phyloP scores from a whole-genome alignment of 2,888 invertebrate species.

The Ornithoptera priamus region DNA sequence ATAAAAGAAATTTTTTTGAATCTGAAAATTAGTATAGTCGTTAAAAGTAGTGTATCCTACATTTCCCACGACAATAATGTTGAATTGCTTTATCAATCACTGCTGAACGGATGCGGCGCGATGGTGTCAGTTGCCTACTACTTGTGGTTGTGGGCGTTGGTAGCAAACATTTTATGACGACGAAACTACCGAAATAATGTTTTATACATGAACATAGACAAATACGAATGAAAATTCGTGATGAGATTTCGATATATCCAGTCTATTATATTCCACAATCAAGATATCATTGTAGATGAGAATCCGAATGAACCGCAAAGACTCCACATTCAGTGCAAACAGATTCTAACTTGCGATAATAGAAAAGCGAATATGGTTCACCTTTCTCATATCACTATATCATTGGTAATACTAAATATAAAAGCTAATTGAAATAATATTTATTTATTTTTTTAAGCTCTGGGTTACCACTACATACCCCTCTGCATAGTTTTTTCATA shows the following conservation, averaged over 20 bases:
- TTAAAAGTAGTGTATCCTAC: constrained; percentile 29
- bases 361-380: constrained; percentile 14
- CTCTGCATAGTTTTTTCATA: neutral
- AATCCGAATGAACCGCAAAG: constrained; percentile 5
- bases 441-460: no score
- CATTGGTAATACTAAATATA: neutral
- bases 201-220: constrained; percentile 10
- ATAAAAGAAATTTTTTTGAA: neutral
- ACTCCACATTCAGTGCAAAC: constrained; percentile 5
- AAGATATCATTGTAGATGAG: constrained; percentile 18
- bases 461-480: neutral
- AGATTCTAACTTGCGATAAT: constrained; percentile 13
- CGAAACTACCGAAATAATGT: constrained; percentile 5
- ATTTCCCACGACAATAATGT: constrained; percentile 73
- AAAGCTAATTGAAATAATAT: neutral
- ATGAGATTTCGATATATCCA: constrained; percentile 9
- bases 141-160: constrained; percentile 63
- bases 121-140: constrained; percentile 52
- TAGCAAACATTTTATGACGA: constrained; percentile 35
- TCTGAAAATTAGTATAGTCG: neutral
- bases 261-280: constrained; percentile 25
- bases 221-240: constrained; percentile 16
- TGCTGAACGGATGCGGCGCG: constrained; percentile 66
- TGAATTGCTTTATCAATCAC: constrained; percentile 75
- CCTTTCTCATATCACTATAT: constrained; percentile 2